phyloP scores from a whole-genome alignment of 2,797 vertebrate genomes.

The Botia almorhae region DNA sequence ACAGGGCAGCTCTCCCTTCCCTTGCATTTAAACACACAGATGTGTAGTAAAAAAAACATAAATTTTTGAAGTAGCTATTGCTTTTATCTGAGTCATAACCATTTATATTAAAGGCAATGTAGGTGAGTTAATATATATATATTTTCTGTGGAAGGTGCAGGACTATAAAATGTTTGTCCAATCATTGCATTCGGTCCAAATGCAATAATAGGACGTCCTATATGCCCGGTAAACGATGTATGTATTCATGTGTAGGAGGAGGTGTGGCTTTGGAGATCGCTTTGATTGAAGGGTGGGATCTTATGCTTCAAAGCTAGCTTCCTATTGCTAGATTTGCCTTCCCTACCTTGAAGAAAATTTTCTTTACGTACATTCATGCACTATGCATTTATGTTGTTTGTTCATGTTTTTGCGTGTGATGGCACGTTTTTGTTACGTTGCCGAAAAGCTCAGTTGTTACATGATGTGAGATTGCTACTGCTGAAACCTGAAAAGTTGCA shows the following conservation, averaged over 20 bases:
- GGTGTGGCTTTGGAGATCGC: too few species aligned
- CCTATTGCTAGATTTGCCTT: too few species aligned
- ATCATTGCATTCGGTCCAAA: too few species aligned
- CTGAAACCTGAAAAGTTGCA: constrained; percentile 37
- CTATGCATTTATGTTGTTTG: not conserved
- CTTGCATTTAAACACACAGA: constrained; percentile 32
- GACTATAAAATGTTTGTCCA: too few species aligned
- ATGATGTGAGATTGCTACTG: not conserved
- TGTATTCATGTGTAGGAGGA: too few species aligned
- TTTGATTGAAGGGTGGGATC: too few species aligned
- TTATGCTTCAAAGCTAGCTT: too few species aligned
- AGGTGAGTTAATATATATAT: too few species aligned
- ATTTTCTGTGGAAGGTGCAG: too few species aligned
- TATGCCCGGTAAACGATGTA: too few species aligned
- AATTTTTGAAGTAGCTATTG: constrained; percentile 7
- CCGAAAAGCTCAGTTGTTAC: not conserved
- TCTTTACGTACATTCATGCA: not conserved
- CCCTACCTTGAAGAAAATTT: too few species aligned
- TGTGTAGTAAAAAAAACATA: constrained; percentile 26
- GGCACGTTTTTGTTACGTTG: not conserved
- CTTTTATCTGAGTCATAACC: not conserved
- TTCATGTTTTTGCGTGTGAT: not conserved
- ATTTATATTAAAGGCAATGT: not conserved
- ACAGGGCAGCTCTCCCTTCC: constrained; percentile 1
- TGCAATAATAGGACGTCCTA: too few species aligned